Conservation (phyloP, 2,797 vertebrate genomes). For the Phalanger gymnotis region DNA sequence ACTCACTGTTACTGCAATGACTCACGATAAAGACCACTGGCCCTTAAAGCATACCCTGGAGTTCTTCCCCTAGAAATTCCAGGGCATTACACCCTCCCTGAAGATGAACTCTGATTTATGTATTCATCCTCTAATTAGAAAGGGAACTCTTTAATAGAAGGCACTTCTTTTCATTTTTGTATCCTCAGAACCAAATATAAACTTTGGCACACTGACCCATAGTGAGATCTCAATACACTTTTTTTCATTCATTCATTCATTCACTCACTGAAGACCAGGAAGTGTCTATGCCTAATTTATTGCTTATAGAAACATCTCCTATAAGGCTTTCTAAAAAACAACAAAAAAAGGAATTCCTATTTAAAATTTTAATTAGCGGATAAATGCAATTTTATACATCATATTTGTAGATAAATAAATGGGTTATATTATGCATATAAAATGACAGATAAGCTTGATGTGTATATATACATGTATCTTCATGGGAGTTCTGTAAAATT, state of each 20-base stretch:
- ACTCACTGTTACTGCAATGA: neutral
- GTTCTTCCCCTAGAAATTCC: neutral
- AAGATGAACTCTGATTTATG: neutral
- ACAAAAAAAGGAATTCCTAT: neutral
- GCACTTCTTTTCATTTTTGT: neutral
- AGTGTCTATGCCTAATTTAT: neutral
- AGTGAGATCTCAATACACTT: neutral
- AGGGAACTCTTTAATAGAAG: neutral
- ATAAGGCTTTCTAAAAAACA: neutral
- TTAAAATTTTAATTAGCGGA: neutral
- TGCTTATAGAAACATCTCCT: neutral
- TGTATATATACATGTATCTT: neutral
- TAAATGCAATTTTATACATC: neutral
- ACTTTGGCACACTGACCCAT: neutral
- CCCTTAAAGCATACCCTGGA: rapidly evolving
- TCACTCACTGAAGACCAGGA: neutral
- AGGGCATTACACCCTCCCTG: neutral
- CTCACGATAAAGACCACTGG: neutral
- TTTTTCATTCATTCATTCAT: neutral
- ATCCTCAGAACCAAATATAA: neutral
- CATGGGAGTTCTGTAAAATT: too few relatives aligned
- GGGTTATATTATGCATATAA: neutral
- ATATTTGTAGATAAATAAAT: neutral
- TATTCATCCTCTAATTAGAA: neutral
- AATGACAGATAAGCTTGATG: neutral